A percentile compares a stretch with the other conserved stretches of the same genome.
These are phyloP conservation scores for Troides helena DNA, from an alignment of 2,888 invertebrate species.

Conservation along the genomic window DNA sequence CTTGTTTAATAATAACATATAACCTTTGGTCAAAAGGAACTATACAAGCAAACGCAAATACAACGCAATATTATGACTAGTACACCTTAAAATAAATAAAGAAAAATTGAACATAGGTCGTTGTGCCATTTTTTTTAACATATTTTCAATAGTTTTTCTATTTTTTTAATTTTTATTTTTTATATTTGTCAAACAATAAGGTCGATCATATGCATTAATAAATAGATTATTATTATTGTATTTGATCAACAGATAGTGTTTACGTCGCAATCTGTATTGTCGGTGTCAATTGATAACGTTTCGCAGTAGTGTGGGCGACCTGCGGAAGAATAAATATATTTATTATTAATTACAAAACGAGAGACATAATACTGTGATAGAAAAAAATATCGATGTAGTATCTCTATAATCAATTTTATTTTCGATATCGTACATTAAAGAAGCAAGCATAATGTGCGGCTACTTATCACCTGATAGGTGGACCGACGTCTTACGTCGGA, in stretches of 20 bases:
- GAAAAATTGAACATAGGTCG: constrained; percentile 73
- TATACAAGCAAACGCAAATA: constrained; percentile 31
- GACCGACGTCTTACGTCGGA: too few species aligned
- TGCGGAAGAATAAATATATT: constrained; percentile 43
- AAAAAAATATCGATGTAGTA: too few species aligned
- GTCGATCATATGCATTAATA: constrained; percentile 33
- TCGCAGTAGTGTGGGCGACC: constrained; percentile 45
- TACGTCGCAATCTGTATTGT: constrained; percentile 66
- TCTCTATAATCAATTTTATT: too few species aligned
- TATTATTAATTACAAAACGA: background rate
- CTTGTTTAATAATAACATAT: constrained; percentile 10
- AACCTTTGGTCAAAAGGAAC: constrained; percentile 33
- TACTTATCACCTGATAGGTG: too few species aligned
- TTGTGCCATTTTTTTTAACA: constrained; percentile 77
- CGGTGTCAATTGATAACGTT: constrained; percentile 70
- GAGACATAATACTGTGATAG: background rate
- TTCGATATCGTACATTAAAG: too few species aligned
- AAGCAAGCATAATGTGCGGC: too few species aligned
- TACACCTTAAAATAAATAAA: constrained; percentile 58
- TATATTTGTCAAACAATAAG: constrained; percentile 38
- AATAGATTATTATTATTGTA: constrained; percentile 30
- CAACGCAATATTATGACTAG: constrained; percentile 54
- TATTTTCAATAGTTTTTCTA: constrained; percentile 64
- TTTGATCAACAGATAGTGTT: constrained; percentile 29
- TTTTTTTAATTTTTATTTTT: constrained; percentile 62